Evolutionary conservation across 1,140 invertebrate genomes (phyloP), one percentile per base, ranked within the genome.

Genomic region (Artemia franciscana): DNA sequence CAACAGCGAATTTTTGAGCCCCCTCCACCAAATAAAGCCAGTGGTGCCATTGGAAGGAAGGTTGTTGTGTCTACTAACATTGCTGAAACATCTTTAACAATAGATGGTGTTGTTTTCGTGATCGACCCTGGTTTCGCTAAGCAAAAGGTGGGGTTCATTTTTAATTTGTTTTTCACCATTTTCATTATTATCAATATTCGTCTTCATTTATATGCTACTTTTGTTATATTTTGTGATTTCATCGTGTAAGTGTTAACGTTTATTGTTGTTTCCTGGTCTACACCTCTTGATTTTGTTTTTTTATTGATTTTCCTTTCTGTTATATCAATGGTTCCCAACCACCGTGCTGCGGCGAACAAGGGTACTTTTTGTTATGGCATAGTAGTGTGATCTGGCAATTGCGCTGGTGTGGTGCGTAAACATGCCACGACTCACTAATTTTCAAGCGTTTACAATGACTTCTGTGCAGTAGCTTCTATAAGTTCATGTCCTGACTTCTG

Each of bases 41-140:
- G 92, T 71, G 95, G 94, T 7, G 91, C 88, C 0, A 89, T 98
- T 62, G 93, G 95, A 0, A 77, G 92, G 21, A 97, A 98, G 67
- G 73, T 94, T 23, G 94, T 99, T 0, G 91, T 99, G 0, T 97
- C 94, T 0, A 99, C 96, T 0, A 99, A 99, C 71, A 98, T 99
- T 68, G 96, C 96, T 0, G 96, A 99, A 78, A 99, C 96, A 0
- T 98, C 94, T 0, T 76, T 99, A 4, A 99, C 96, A 1, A 99
- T 99, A 69, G 96, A 99, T 71, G 96, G 96, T 63, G 93, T 99
- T n/a, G 95, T 98, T 5, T 99, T 97, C 77, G 96, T 99, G 1
- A 98, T 99, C 70, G 96, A 99, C 78, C 94, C 96, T n/a, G 96
- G 96, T 15, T 99, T 99, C 78, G 91, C 94, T 0, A 99, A 99